These are phyloP conservation scores for Stichopus chloronotus DNA, from an alignment of 35 echinoderm and acorn worm species.

Conservation along the genomic window DNA sequence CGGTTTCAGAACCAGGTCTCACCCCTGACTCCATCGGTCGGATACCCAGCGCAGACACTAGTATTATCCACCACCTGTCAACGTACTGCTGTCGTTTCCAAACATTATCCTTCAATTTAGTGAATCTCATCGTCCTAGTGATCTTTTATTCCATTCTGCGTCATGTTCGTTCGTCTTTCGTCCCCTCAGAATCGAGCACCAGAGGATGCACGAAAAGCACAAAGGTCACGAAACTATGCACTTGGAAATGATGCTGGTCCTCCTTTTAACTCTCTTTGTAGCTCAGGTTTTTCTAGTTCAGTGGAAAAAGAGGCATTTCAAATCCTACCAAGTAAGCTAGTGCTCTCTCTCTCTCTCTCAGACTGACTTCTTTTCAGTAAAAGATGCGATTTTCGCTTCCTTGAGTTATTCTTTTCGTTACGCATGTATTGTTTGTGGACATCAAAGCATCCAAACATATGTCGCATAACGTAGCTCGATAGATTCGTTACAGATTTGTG, in stretches of 20 bases:
- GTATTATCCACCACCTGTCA: too few species aligned
- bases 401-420: too few species aligned
- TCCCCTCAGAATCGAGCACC: conserved; percentile 78
- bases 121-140: background rate
- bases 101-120: background rate
- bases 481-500: too few species aligned
- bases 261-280: conserved; percentile 85
- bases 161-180: background rate
- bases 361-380: background rate
- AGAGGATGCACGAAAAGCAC: conserved; percentile 91
- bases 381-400: too few species aligned
- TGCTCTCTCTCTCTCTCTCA: background rate
- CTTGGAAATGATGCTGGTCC: conserved; percentile 93
- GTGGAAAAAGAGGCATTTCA: conserved; percentile 96
- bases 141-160: background rate
- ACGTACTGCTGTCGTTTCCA: too few species aligned
- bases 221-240: conserved; percentile 99
- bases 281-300: conserved; percentile 93
- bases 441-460: too few species aligned
- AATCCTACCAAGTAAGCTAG: conserved; percentile 84
- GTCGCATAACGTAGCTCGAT: too few species aligned
- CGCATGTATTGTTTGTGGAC: too few species aligned
- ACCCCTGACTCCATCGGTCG: too few species aligned
- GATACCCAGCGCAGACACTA: too few species aligned
- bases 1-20: too few species aligned